phyloP scores from a whole-genome alignment of 1,140 invertebrate species.

The Brachionus calyciflorus region DNA sequence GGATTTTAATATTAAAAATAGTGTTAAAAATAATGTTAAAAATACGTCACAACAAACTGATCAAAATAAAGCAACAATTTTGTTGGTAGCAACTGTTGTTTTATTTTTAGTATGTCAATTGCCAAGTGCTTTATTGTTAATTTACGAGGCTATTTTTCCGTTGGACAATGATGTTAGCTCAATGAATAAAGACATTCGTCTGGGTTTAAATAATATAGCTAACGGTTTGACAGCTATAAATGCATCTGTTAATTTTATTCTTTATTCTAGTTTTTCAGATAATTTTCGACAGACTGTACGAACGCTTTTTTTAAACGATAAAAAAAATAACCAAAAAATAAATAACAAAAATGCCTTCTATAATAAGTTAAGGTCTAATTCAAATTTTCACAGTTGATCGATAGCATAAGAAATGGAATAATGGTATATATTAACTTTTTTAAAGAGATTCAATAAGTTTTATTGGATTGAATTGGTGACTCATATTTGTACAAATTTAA shows the following conservation, averaged over 20 bases:
- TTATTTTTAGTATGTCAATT: conserved; percentile 32
- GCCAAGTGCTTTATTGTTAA: conserved; percentile 24
- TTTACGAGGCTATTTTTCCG: background rate
- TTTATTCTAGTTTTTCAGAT: conserved; percentile 74
- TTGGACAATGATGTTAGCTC: background rate
- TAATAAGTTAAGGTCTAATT: too few relatives aligned
- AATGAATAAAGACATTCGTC: background rate
- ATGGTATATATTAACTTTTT: too few relatives aligned
- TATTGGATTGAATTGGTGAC: too few relatives aligned
- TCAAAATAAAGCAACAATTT: conserved; percentile 30
- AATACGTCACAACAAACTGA: conserved; percentile 7
- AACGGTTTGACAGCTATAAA: conserved; percentile 62
- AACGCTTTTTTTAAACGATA: conserved; percentile 64
- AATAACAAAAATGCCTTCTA: too few relatives aligned
- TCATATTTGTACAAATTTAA: too few relatives aligned
- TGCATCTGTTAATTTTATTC: conserved; percentile 71
- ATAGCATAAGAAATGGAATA: too few relatives aligned
- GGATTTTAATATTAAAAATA: background rate
- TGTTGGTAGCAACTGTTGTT: conserved; percentile 37
- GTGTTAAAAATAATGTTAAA: background rate
- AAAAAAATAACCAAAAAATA: background rate
- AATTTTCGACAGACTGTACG: conserved; percentile 73
- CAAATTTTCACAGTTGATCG: too few relatives aligned
- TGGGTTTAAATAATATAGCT: conserved; percentile 41
- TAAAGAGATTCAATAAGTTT: too few relatives aligned